Evolutionary conservation across 2,888 invertebrate genomes (phyloP).

Genomic region (Phortica okadai): DNA sequence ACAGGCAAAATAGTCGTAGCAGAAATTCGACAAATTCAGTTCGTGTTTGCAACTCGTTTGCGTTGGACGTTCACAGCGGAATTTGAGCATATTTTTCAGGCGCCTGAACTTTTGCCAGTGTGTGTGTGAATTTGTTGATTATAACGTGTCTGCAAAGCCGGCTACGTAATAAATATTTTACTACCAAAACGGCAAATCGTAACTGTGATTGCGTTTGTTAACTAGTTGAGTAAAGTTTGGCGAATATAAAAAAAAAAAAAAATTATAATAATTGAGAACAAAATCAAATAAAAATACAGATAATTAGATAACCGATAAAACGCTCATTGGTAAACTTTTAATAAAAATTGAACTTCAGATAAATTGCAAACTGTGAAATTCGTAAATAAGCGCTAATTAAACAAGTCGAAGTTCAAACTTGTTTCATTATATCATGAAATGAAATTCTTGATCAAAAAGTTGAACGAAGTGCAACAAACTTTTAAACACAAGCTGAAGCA

Average conservation of each 20-base stretch:
- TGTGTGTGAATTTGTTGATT: not conserved
- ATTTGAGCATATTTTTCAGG: not conserved
- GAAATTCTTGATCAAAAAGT: no score
- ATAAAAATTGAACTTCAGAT: no score
- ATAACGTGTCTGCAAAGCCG: not conserved
- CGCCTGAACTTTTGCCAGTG: not conserved
- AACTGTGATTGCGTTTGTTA: not conserved
- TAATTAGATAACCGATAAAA: no score
- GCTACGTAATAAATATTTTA: not conserved
- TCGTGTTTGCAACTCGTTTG: conserved; percentile 62
- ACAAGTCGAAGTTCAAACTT: no score
- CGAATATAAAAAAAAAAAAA: no score
- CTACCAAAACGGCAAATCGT: not conserved
- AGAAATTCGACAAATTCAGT: conserved; percentile 40
- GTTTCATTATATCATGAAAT: no score
- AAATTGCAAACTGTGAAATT: no score
- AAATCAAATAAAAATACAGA: conserved; percentile 3
- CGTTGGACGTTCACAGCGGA: conserved; percentile 51
- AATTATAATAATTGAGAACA: conserved; percentile 42
- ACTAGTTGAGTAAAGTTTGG: not conserved
- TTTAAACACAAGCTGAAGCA: not conserved
- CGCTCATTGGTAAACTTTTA: no score
- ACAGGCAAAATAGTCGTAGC: conserved; percentile 25
- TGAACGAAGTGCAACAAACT: not conserved
- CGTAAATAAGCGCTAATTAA: no score